phyloP scores from a whole-genome alignment of 2,888 invertebrate species.

The Bruchidius siliquastri region DNA sequence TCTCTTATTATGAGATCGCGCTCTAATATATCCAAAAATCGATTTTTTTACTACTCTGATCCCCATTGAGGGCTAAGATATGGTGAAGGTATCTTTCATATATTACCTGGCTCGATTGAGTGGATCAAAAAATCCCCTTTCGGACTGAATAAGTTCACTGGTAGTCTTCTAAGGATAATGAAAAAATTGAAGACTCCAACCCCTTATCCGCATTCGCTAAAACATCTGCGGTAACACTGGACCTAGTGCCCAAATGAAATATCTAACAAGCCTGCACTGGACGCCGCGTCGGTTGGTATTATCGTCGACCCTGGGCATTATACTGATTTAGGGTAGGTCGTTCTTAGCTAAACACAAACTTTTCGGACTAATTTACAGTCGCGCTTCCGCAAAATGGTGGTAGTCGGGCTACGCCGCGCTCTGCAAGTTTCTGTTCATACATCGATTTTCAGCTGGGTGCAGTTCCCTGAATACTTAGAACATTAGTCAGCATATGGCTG shows the following conservation, averaged over 20 bases:
- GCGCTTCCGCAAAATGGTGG: slow-evolving; percentile 30
- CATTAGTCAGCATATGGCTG: not conserved
- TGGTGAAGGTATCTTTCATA: too few species aligned
- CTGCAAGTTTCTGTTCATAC: not conserved
- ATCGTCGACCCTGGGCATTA: slow-evolving; percentile 37
- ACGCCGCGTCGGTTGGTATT: slow-evolving; percentile 23
- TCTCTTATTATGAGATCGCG: too few species aligned
- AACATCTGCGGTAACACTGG: not conserved
- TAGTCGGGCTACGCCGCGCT: not conserved
- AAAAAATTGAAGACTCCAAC: too few species aligned
- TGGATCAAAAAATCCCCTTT: too few species aligned
- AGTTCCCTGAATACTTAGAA: not conserved
- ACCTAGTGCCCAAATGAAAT: slow-evolving; percentile 8
- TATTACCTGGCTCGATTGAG: too few species aligned
- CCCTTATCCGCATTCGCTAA: too few species aligned
- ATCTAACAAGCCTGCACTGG: slow-evolving; percentile 1
- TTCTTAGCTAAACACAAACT: slow-evolving; percentile 28
- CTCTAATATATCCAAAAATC: too few species aligned
- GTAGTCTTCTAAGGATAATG: too few species aligned
- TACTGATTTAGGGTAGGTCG: slow-evolving; percentile 40
- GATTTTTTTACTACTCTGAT: too few species aligned
- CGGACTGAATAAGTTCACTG: too few species aligned
- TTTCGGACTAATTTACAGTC: slow-evolving; percentile 40
- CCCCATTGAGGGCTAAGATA: too few species aligned
- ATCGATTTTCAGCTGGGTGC: not conserved